phyloP scores from a whole-genome alignment of 2,797 vertebrate genomes.

The Poeciliopsis gracilis region DNA sequence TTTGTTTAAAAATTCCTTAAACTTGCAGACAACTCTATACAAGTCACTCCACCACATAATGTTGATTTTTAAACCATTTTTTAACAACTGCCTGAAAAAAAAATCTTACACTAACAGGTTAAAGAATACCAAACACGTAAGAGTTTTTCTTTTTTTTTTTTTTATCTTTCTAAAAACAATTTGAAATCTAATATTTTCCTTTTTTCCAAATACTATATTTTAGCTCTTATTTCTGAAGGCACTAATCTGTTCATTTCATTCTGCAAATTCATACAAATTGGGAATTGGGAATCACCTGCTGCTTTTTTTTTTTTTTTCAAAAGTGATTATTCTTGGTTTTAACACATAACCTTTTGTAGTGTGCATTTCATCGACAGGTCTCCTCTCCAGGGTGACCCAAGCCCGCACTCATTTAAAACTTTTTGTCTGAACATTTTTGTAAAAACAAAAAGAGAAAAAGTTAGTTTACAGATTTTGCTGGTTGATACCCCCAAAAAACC shows the following conservation, averaged over 20 bases:
- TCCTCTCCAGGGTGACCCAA: not conserved
- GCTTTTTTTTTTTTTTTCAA: too few relatives aligned
- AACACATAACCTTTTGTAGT: not conserved
- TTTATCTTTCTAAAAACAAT: not conserved
- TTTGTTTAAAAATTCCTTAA: slow-evolving; percentile 13
- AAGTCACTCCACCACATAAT: too few relatives aligned
- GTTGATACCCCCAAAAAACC: not conserved
- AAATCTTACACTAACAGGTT: not conserved
- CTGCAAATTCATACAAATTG: not conserved
- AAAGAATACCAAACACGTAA: not conserved
- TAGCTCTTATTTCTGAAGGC: not conserved
- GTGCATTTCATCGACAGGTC: not conserved
- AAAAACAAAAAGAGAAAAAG: not conserved
- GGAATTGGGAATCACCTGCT: not conserved
- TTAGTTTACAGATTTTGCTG: not conserved
- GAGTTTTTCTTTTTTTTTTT: too few relatives aligned
- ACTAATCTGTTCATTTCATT: not conserved
- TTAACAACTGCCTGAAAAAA: slow-evolving; percentile 8
- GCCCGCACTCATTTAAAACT: not conserved
- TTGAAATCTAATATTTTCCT: not conserved
- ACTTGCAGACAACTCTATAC: not conserved
- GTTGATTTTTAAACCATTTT: not conserved
- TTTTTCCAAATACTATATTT: not conserved
- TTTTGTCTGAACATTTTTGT: not conserved
- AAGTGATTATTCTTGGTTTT: not conserved